These are phyloP conservation scores for Macroteleia sp. DNA, from an alignment of 2,888 invertebrate species.

Conservation along the genomic window DNA sequence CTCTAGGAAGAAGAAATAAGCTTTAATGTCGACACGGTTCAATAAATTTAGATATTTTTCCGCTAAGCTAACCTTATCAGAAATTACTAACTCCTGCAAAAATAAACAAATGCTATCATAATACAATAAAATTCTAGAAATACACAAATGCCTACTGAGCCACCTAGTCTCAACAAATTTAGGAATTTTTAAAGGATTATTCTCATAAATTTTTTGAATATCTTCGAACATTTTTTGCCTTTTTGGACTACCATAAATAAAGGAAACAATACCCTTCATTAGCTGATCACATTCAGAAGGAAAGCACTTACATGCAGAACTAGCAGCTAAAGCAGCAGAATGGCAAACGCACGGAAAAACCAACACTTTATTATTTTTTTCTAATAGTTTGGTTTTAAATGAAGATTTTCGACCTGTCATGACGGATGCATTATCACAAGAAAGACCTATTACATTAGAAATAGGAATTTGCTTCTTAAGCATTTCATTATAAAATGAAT, in stretches of 20 bases:
- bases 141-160: slow-evolving; percentile 15
- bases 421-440: slow-evolving; percentile 9
- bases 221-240: background rate
- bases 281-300: background rate
- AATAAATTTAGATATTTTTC: background rate
- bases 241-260: slow-evolving; percentile 1
- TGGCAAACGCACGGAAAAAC: slow-evolving; percentile 19
- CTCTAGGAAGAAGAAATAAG: slow-evolving; percentile 14
- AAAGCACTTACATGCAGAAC: background rate
- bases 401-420: slow-evolving; percentile 4
- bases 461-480: slow-evolving; percentile 2
- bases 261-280: background rate
- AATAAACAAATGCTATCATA: slow-evolving; percentile 1
- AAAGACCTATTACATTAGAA: background rate
- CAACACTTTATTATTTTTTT: slow-evolving; percentile 1
- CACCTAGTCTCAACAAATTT: slow-evolving; percentile 8
- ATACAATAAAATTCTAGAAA: background rate
- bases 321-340: slow-evolving; percentile 14
- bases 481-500: slow-evolving; percentile 8
- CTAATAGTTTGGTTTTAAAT: background rate
- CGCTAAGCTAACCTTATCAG: background rate
- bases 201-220: background rate
- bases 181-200: background rate
- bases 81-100: slow-evolving; percentile 3
- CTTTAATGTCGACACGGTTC: background rate